Base-by-base conservation (phyloP, 2,113 vertebrate genomes). In the Onychostruthus taczanowskii region DNA sequence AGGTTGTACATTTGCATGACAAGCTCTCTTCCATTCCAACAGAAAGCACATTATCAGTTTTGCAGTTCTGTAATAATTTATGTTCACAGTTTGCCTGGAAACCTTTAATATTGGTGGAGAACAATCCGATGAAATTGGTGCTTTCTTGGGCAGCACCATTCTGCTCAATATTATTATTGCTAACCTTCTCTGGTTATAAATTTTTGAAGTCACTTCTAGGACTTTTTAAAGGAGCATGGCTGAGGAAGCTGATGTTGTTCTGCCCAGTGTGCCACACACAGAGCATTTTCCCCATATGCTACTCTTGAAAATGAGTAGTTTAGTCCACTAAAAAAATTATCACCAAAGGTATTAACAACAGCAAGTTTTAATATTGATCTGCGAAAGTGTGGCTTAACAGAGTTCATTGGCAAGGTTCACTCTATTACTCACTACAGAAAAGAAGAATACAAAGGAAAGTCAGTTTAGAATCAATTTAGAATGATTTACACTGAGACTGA, bases 211-310 rank as follows among this genome's bases (percentile, higher is more conserved):
- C 74, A 31, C 24, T 85, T 37, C 26, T 77, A 30, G 17, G 16
- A 43, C 27, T 76, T 90, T 75, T 50, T 84, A 62, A 74, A 84
- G 50, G 19, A 44, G 16, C 21, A 28, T 67, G 35, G 22, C 52
- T 7, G 5, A 70, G 28, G 16, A 10, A 55, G 21, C 35, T 91
- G 69, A 22, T 84, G 47, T 10, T 49, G 16, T 58, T 50, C 41
- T 66, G 35, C 33, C n/a, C 1, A 1, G 5, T 50, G 18, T 76
- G 27, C 17, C 68, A 74, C 16, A 30, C 0, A 0, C 20, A 49
- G 9, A 44, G 13, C 6, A 2, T 78, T 67, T 78, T 17, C 35
- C 16, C 43, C 8, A 2, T 74, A 7, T 9, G 15, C 46, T 53
- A 7, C 13, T 43, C 63, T 22, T 69, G 47, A 8, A 30, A 76